Evolutionary conservation across 2,797 vertebrate genomes (phyloP).

Genomic region (Huso huso): DNA sequence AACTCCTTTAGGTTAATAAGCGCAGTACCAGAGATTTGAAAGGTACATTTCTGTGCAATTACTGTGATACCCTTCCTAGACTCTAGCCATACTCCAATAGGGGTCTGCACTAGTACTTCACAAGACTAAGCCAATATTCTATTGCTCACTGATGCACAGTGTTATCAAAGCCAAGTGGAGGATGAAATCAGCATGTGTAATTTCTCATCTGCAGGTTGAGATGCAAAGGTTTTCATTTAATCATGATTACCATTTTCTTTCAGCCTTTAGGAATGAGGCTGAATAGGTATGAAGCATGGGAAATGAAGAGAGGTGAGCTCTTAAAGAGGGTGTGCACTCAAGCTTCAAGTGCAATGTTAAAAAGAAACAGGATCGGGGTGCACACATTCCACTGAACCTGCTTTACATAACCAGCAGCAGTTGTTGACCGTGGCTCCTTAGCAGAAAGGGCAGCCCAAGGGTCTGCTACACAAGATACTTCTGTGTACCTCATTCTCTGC

Average conservation of each 20-base stretch:
- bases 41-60: constrained; percentile 41
- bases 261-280: constrained; percentile 29
- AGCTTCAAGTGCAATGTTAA: constrained; percentile 39
- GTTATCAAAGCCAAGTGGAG: constrained; percentile 26
- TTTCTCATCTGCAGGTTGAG: constrained; percentile 33
- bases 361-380: constrained; percentile 20
- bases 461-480: neutral
- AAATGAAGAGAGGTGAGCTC: constrained; percentile 33
- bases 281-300: constrained; percentile 39
- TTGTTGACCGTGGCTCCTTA: constrained; percentile 25
- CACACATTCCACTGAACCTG: constrained; percentile 20
- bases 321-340: constrained; percentile 38
- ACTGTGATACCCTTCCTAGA: constrained; percentile 38
- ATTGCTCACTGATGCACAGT: constrained; percentile 25
- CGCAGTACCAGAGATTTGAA: constrained; percentile 7
- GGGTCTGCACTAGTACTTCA: constrained; percentile 21
- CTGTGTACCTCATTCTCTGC: constrained; percentile 9
- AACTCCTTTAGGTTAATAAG: neutral
- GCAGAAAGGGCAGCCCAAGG: constrained; percentile 6
- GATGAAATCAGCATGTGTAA: constrained; percentile 48
- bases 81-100: constrained; percentile 23
- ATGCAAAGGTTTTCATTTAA: constrained; percentile 26
- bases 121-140: constrained; percentile 10
- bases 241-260: constrained; percentile 36
- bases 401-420: constrained; percentile 26